Evolutionary conservation across 2,113 vertebrate species (phyloP).

Genomic region (Aramus guarauna): DNA sequence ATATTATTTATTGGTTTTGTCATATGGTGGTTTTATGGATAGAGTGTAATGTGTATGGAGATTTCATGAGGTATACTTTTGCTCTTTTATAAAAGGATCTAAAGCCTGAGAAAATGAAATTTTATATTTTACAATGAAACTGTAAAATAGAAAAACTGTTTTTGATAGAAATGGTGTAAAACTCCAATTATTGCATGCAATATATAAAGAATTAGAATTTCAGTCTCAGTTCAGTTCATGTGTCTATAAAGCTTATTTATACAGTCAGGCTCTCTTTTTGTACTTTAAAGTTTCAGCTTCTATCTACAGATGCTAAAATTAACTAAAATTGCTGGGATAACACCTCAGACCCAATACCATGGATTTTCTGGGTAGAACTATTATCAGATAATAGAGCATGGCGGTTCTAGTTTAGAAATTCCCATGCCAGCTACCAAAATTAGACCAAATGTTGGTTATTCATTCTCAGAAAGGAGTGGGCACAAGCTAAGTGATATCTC

Average conservation of each 20-base stretch:
- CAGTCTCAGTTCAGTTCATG: not conserved
- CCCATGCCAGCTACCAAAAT: not conserved
- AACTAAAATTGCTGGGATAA: not conserved
- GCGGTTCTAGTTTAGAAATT: not conserved
- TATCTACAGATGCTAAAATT: not conserved
- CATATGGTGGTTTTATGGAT: not conserved
- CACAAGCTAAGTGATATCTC: not conserved
- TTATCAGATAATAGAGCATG: not conserved
- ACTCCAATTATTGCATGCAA: not conserved
- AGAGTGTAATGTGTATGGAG: not conserved
- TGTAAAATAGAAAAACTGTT: not conserved
- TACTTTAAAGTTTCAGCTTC: not conserved
- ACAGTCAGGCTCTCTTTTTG: not conserved
- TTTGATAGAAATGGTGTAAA: not conserved
- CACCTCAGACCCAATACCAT: not conserved
- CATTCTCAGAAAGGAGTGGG: not conserved
- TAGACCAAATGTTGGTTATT: not conserved
- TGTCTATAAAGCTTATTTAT: not conserved
- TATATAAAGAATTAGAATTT: not conserved
- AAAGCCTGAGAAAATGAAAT: not conserved
- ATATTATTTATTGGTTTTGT: not conserved
- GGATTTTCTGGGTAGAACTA: not conserved
- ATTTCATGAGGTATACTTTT: not conserved
- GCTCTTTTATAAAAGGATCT: not conserved
- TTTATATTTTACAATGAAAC: not conserved